Evolutionary conservation across 2,113 vertebrate genomes (phyloP), one percentile per base, ranked within the genome.

Genomic region (Psammodynastes pulverulentus): DNA sequence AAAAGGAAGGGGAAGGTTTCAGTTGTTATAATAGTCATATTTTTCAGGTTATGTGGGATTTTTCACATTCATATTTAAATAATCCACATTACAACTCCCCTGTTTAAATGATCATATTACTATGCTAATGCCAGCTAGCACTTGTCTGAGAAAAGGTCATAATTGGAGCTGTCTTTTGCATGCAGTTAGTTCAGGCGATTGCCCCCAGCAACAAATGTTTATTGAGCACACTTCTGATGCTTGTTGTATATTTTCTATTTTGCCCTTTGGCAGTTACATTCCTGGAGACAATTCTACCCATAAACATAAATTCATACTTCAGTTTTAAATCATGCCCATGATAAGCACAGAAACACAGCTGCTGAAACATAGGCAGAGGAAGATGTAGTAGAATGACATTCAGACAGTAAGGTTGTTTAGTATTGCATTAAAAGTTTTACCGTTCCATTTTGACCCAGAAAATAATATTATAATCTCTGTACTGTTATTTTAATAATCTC

Each of bases 101-200:
- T 58, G 43, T 86, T 34, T 26, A 88, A 88, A 84, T 23, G 39
- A 54, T 51, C 10, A 48, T 15, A 34, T 49, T n/a, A 85, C 46
- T 48, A 7, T 89, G 34, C 48, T 92, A 26, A 54, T 86, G 23
- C n/a, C 86, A 90, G 84, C 53, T 84, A 90, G 49, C 24, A 24
- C 21, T 92, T 43, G n/a, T 88, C 84, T 85, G 84, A 54, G 79
- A 49, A 62, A 89, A 56, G 84, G 88, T 87, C 48, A 86, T 90
- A 72, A 93, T 72, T 87, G 43, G 92, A 90, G n/a, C 17, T n/a
- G n/a, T 85, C 84, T 67, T 89, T 92, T 51, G 23, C 26, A 89
- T 49, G 72, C 51, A 89, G 88, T 56, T 49, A 89, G 49, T 58
- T 19, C 72, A 89, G 79, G 45, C 58, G 91, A 54, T 88, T 54